Percentiles rank a stretch among this genome's conserved stretches.
These are phyloP conservation scores for Hemicordylus capensis DNA, from an alignment of 2,113 vertebrate species.

Conservation along the genomic window DNA sequence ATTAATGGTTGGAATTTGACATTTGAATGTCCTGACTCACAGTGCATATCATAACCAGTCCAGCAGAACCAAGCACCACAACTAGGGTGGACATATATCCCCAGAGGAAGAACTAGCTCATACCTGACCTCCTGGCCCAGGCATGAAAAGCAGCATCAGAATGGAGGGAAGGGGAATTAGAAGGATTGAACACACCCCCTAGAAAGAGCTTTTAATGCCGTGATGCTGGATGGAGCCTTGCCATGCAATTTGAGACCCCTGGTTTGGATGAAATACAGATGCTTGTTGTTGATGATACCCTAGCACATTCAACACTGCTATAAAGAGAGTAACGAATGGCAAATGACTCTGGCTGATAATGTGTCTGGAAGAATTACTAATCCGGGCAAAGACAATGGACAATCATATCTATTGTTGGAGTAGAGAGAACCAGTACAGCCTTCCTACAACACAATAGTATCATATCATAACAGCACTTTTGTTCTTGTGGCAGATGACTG, in stretches of 20 bases:
- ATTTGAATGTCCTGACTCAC: too few species aligned
- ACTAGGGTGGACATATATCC: background rate
- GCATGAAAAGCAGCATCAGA: background rate
- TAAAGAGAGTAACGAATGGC: background rate
- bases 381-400: conserved; percentile 21
- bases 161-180: background rate
- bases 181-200: background rate
- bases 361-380: conserved; percentile 15
- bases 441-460: background rate
- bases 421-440: conserved; percentile 4
- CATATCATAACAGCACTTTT: conserved; percentile 28
- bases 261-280: background rate
- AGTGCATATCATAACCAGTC: too few species aligned
- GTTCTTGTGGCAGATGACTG: conserved; percentile 4
- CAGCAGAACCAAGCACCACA: background rate
- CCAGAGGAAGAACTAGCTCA: background rate
- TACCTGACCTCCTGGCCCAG: background rate
- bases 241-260: background rate
- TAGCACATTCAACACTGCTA: background rate
- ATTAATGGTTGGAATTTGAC: too few species aligned
- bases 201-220: background rate
- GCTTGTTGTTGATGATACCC: background rate
- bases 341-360: background rate
- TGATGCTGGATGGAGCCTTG: background rate
- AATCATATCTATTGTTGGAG: conserved; percentile 24